Evolutionary conservation across 2,113 vertebrate species (phyloP), one percentile per base, ranked within the genome.

Genomic region (Solea senegalensis): DNA sequence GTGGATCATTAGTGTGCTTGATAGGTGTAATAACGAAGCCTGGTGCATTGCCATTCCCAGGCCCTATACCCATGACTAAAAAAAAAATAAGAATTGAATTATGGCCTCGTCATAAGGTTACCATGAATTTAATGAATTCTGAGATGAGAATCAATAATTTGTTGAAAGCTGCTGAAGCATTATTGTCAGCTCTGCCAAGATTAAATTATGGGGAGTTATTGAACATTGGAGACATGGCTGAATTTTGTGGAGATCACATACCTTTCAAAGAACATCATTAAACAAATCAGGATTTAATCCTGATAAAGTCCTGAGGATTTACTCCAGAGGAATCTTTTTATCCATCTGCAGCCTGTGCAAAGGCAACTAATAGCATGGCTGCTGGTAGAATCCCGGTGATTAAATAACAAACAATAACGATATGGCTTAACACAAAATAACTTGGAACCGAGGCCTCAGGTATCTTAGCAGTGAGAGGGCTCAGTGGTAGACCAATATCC

Each of bases 1-100:
- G 79, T 80, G 82, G 75, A 88, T 89, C 80, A 90, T 90, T 91
- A 91, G 85, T 71, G 82, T 74, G 79, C 77, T 85, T 90, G 87
- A 90, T 90, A 81, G 88, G 75, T 85, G 71, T 91, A 87, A 87
- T 91, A 86, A 81, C 16, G 10, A 66, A 56, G 68, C 70, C 59
- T 13, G 8, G 41, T 72, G 83, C 71, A 71, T 82, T 84, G 76
- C 78, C 65, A 74, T 86, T 82, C 77, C 9, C 14, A 15, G 57
- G 72, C 74, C 10, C 61, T 69, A 61, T 9, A 63, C 65, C 80
- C 72, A 68, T 72, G 72, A 87, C 86, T 80, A 83, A 62, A 43
- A 59, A 28, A 64, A 65, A 43, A 59, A 26, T 61, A 80, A 81
- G 74, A 84, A 80, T 50, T 87, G 81, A 89, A 89, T 85, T 76